A percentile compares a stretch with the other conserved stretches of the same genome.
phyloP scores from a whole-genome alignment of 2,113 vertebrate genomes.

The Clarias gariepinus region DNA sequence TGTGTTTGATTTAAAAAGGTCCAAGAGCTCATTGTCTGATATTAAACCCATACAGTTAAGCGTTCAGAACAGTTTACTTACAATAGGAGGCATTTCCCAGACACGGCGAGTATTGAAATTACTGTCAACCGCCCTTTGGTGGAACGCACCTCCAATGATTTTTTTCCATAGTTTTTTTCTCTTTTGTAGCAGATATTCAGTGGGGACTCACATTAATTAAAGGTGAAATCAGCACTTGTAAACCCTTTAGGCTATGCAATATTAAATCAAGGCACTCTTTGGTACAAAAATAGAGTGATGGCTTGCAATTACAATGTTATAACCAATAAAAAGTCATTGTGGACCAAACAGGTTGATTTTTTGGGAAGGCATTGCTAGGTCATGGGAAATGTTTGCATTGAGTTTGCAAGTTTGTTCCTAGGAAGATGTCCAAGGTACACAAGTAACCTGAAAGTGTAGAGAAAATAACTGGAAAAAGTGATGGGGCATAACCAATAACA shows the following conservation, averaged over 20 bases:
- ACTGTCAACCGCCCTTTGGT: slow-evolving; percentile 23
- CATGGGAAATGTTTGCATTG: neutral
- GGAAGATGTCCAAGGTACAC: slow-evolving; percentile 25
- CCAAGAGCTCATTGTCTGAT: slow-evolving; percentile 23
- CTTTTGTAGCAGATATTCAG: neutral
- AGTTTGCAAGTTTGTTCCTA: slow-evolving; percentile 6
- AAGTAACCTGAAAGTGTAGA: neutral
- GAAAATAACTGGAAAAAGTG: slow-evolving; percentile 5
- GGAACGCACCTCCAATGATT: slow-evolving; percentile 5
- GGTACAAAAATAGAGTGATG: slow-evolving; percentile 1
- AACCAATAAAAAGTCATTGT: neutral
- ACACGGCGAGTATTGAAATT: slow-evolving; percentile 11
- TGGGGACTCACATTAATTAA: slow-evolving; percentile 20
- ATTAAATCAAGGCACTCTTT: slow-evolving; percentile 38
- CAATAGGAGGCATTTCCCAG: slow-evolving; percentile 3
- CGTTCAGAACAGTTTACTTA: slow-evolving; percentile 5
- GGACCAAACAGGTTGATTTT: neutral
- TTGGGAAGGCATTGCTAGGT: slow-evolving; percentile 3
- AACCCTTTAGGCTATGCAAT: slow-evolving; percentile 15
- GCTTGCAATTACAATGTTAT: neutral
- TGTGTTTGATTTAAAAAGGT: neutral
- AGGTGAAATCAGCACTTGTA: slow-evolving; percentile 25
- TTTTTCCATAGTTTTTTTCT: slow-evolving; percentile 1
- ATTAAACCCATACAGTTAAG: slow-evolving; percentile 8
- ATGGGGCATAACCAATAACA: neutral